phyloP scores from a whole-genome alignment of 1,140 invertebrate genomes.

The Acromyrmex charruanus region DNA sequence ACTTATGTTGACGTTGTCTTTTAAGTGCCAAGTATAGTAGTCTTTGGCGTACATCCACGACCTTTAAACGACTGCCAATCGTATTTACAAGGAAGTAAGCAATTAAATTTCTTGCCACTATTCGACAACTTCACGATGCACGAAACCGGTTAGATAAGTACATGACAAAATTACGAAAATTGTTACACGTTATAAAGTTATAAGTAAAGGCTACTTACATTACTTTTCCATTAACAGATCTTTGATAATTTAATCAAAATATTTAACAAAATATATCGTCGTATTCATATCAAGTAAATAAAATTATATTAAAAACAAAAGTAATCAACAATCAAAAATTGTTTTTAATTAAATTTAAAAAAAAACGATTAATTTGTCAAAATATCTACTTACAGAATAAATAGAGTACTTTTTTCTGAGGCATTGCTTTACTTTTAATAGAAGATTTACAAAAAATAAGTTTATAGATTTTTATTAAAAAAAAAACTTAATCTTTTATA shows the following conservation, averaged over 20 bases:
- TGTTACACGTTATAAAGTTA: neutral
- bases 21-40: constrained; percentile 8
- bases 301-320: neutral
- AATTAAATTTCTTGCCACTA: neutral
- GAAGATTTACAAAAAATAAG: no score
- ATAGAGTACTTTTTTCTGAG: neutral
- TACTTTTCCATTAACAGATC: neutral
- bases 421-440: neutral
- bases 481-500: neutral
- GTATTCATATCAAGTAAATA: neutral
- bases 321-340: neutral
- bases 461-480: neutral
- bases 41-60: constrained; percentile 38
- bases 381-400: neutral
- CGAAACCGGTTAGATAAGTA: neutral
- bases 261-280: neutral
- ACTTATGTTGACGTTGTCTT: neutral
- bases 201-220: no score
- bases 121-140: neutral
- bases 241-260: neutral
- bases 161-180: constrained; percentile 13
- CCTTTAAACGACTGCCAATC: constrained; percentile 27
- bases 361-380: neutral
- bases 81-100: constrained; percentile 2
- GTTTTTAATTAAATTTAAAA: neutral